Base-by-base conservation (phyloP, 92 coral and sea anemone genomes). In the Pocillopora meandrina region DNA sequence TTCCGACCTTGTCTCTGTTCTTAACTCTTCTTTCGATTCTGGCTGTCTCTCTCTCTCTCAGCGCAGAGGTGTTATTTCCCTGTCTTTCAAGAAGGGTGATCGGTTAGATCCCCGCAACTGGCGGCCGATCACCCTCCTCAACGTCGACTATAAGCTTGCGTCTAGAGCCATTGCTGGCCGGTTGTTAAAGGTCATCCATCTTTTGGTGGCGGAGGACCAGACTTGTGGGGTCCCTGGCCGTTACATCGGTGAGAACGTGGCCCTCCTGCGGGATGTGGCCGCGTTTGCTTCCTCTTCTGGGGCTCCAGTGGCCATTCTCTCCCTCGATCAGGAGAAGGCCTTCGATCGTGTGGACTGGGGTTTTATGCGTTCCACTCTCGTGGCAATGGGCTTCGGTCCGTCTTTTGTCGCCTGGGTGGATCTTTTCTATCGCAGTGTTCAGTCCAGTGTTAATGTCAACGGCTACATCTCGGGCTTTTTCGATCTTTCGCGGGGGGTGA, bases 311-410 rank as follows among this genome's bases (percentile, higher is more conserved):
- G 89, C 90, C 15, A 68, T 89, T 3, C 69, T 86, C 7, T 87
- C 95, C 5, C 63, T 92, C 0, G 92, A 92, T 21, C 89, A 89
- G 18, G 89, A n/a, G n/a, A n/a, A n/a, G n/a, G n/a, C n/a, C n/a
- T n/a, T n/a, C n/a, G n/a, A n/a, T n/a, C n/a, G n/a, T 0, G 92
- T 92, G 0, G 92, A 92, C 34, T 89, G 90, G 90, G 36, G 26
- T 4, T 92, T 75, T 42, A 42, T 92, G 10, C 13, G 63, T 12
- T 9, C 63, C 12, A 12, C 17, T 12, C 63, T 18, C 12, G 12
- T 9, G 63, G 63, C 63, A 9, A 2, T 56, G 7, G 9, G 55
- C 11, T 77, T 79, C 21, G 85, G 89, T 1, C 84, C 78, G n/a
- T 16, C 65, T 12, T 79, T 86, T 34, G 3, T 67, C 0, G 4